Conservation (phyloP, 2,888 invertebrate genomes). For the Anticlea derivata region DNA sequence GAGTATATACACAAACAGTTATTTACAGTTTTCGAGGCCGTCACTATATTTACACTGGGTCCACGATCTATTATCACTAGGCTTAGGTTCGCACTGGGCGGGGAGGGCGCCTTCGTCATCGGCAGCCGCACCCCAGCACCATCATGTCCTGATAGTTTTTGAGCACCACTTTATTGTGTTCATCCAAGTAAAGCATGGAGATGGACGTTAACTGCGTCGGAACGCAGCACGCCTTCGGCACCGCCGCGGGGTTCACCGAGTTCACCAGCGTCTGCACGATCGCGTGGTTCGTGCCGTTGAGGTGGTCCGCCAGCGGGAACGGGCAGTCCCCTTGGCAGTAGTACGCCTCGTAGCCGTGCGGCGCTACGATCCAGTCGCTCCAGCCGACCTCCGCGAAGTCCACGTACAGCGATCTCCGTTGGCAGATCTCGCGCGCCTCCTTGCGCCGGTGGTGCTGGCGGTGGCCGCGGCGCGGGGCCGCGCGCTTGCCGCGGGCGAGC, state of each 20-base stretch:
- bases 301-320: slow-evolving; percentile 95
- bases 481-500: slow-evolving; percentile 87
- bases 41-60: slow-evolving; percentile 82
- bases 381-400: slow-evolving; percentile 98
- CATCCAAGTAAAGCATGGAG: slow-evolving; percentile 98
- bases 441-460: slow-evolving; percentile 86
- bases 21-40: slow-evolving; percentile 79
- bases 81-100: slow-evolving; percentile 71
- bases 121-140: slow-evolving; percentile 98
- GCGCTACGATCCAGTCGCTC: slow-evolving; percentile 99
- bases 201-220: slow-evolving; percentile 97
- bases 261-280: slow-evolving; percentile 98
- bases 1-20: slow-evolving; percentile 77
- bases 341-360: slow-evolving; percentile 97
- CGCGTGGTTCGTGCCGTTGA: slow-evolving; percentile 99
- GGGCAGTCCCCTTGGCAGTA: slow-evolving; percentile 98
- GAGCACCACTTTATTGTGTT: slow-evolving; percentile 96
- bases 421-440: slow-evolving; percentile 91
- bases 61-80: slow-evolving; percentile 72
- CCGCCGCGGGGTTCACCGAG: slow-evolving; percentile 94
- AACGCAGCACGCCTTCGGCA: slow-evolving; percentile 98
- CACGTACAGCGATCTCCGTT: slow-evolving; percentile 94
- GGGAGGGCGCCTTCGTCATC: slow-evolving; percentile 85
- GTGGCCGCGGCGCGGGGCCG: slow-evolving; percentile 79
- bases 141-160: slow-evolving; percentile 99